Base-by-base conservation (phyloP, 2,113 vertebrate species). In the Trichomycterus rosablanca region DNA sequence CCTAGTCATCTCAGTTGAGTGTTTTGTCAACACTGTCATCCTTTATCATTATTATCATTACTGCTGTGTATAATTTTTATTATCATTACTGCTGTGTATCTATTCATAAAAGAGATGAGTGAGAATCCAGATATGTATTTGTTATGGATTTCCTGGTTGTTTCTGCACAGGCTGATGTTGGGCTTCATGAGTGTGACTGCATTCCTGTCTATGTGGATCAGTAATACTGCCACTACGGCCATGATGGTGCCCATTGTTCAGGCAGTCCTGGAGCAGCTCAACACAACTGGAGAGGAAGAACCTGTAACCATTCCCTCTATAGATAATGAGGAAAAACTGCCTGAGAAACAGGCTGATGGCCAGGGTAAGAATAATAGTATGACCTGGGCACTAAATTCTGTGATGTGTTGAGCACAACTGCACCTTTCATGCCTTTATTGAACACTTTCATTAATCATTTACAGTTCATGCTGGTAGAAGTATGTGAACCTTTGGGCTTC, bases 201-300 rank as follows among this genome's bases (percentile, higher is more conserved):
- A 37, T 98, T 98, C 76, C 85, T 98, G 26, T 98, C 95, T 62
- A 98, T 98, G 95, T 98, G 95, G 95, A 95, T 98, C 85, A 98
- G 94, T 81, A 98, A 98, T 81, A 98, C 94, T 0, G 94, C 95
- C 67, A 90, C 95, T 55, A 96, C 94, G 0, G 94, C 95, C 72
- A 98, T 98, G 95, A 97, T 98, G 93, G 85, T 98, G 22, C 94
- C 95, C 43, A 98, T 98, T 0, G 89, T 94, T 45, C 90, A 96
- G 76, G 95, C 95, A 0, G 81, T 97, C 19, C 78, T 98, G 57
- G 77, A 89, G n/a, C 91, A 97, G 79, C 84, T 97, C 67, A 78
- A 87, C 44, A 58, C 0, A 63, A 56, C 0, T 0, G 55, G 42
- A 12, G 46, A 34, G 32, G 52, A 68, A 14, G 28, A 57, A 18